Percentiles rank a stretch among this genome's conserved stretches.
Conservation (phyloP, 2,797 vertebrate genomes). For the Spondyliosoma cantharus region DNA sequence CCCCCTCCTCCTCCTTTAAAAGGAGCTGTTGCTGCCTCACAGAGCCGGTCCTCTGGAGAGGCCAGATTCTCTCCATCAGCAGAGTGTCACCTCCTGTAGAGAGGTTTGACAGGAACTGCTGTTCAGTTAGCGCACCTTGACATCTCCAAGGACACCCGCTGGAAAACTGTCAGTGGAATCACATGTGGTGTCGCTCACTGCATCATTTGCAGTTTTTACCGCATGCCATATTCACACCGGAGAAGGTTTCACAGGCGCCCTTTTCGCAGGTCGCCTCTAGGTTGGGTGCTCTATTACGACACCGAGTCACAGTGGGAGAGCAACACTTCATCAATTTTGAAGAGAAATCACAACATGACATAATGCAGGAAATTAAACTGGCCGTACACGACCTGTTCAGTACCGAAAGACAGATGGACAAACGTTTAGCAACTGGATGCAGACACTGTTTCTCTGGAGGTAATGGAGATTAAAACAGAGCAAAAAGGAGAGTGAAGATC, state of each 20-base stretch:
- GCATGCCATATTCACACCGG: neutral
- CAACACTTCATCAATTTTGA: slow-evolving; percentile 14
- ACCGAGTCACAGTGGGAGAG: neutral
- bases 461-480: neutral
- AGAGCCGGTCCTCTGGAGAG: slow-evolving; percentile 26
- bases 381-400: neutral
- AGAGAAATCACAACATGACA: slow-evolving; percentile 12
- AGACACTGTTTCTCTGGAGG: neutral
- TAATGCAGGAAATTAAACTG: neutral
- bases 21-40: slow-evolving; percentile 44
- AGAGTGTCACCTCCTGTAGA: slow-evolving; percentile 51
- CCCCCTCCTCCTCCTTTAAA: neutral
- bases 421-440: neutral
- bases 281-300: slow-evolving; percentile 24
- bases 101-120: slow-evolving; percentile 60
- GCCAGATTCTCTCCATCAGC: slow-evolving; percentile 57
- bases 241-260: neutral
- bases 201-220: slow-evolving; percentile 35
- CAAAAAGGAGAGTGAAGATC: neutral
- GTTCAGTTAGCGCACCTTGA: slow-evolving; percentile 52
- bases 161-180: slow-evolving; percentile 42
- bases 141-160: slow-evolving; percentile 57
- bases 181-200: slow-evolving; percentile 28
- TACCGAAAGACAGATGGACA: neutral
- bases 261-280: slow-evolving; percentile 10